These are phyloP conservation scores for Drosophila santomea DNA, from an alignment of 1,140 invertebrate genomes.

Conservation along the genomic window DNA sequence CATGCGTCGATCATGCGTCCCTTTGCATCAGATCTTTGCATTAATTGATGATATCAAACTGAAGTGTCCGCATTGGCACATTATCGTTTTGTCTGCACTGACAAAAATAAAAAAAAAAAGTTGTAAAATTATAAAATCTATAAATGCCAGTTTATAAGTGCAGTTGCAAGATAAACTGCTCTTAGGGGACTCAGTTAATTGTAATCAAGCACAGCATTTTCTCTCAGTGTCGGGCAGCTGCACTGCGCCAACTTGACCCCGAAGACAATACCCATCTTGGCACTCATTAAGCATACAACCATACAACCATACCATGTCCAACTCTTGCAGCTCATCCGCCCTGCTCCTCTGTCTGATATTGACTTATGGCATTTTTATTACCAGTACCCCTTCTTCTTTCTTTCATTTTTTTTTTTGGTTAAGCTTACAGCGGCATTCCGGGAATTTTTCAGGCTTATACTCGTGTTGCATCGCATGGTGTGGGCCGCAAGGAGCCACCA, in stretches of 20 bases:
- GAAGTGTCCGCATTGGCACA: conserved; percentile 78
- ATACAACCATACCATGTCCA: conserved; percentile 17
- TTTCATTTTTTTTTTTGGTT: not conserved
- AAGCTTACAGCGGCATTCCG: conserved; percentile 54
- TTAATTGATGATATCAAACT: conserved; percentile 80
- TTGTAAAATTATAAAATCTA: too few species aligned
- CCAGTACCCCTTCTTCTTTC: conserved; percentile 15
- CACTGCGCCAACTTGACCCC: conserved; percentile 40
- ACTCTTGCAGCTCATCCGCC: not conserved
- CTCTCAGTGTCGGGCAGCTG: conserved; percentile 30
- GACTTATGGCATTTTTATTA: conserved; percentile 83
- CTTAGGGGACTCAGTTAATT: not conserved
- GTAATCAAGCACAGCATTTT: not conserved
- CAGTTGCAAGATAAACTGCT: too few species aligned
- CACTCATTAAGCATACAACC: conserved; percentile 50
- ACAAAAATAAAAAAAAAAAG: not conserved
- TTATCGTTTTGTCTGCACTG: conserved; percentile 52
- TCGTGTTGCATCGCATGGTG: conserved; percentile 20
- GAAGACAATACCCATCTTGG: conserved; percentile 50
- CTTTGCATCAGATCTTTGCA: conserved; percentile 51
- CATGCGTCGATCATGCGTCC: conserved; percentile 63
- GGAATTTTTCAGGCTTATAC: conserved; percentile 76
- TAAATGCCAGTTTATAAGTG: too few species aligned
- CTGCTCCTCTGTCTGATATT: conserved; percentile 53
- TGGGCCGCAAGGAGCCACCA: conserved; percentile 58